A percentile compares a stretch with the other conserved stretches of the same genome.
Conservation (phyloP, 2,888 invertebrate genomes). For the Vanessa cardui region DNA sequence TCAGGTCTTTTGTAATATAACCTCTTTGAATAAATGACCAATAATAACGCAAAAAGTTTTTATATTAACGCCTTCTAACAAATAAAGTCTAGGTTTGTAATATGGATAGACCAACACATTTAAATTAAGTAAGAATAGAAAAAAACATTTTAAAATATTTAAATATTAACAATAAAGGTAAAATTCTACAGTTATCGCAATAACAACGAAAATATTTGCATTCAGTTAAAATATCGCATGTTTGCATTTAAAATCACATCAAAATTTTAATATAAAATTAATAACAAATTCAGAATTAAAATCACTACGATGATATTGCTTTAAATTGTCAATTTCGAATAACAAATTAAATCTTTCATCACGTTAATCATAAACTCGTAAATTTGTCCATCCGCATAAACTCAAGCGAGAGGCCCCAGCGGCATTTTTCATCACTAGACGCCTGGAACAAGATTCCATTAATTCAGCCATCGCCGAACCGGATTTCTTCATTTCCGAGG, state of each 20-base stretch:
- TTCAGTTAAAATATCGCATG: neutral
- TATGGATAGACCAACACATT: no score
- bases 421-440: constrained; percentile 50
- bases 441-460: constrained; percentile 61
- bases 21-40: no score
- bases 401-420: constrained; percentile 44
- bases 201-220: neutral
- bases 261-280: neutral
- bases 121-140: no score
- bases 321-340: neutral
- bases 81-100: no score
- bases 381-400: constrained; percentile 16
- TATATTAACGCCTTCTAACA: no score
- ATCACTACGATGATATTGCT: neutral
- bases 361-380: neutral
- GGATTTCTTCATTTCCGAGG: constrained; percentile 73
- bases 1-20: no score
- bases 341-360: neutral
- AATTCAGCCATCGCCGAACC: constrained; percentile 54
- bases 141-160: no score
- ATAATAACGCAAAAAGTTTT: no score
- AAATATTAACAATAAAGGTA: neutral
- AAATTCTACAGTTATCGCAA: neutral
- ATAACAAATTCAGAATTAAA: neutral
- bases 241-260: no score